A percentile compares a stretch with the other conserved stretches of the same genome.
Evolutionary conservation across 2,888 invertebrate species (phyloP).

Genomic region (Drosophila meridiana): DNA sequence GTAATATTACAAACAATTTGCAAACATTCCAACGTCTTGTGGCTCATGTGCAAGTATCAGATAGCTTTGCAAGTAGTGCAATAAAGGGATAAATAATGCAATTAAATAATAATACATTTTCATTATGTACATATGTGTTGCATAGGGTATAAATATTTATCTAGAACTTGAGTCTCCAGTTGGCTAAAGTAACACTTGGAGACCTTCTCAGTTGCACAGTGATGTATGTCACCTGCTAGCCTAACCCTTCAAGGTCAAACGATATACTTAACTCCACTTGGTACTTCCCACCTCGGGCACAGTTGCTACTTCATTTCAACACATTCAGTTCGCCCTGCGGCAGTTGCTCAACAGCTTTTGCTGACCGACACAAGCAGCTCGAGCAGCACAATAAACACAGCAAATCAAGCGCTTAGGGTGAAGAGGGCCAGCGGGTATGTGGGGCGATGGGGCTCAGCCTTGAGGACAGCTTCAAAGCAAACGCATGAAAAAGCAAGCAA

Average conservation of each 20-base stretch:
- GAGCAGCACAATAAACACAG: conserved; percentile 1
- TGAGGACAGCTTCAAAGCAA: conserved; percentile 50
- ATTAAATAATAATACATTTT: background rate
- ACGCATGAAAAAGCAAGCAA: conserved; percentile 41
- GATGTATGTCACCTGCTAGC: conserved; percentile 4
- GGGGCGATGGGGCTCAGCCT: conserved; percentile 30
- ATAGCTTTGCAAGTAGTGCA: background rate
- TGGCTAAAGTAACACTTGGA: background rate
- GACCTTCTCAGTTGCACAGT: conserved; percentile 11
- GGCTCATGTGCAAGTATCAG: background rate
- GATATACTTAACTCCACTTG: conserved; percentile 29
- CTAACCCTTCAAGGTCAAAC: conserved; percentile 51
- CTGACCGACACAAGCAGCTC: conserved; percentile 19
- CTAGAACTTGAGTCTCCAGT: background rate
- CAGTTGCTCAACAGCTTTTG: conserved; percentile 49
- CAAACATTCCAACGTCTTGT: background rate
- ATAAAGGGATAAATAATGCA: background rate
- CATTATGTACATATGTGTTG: background rate
- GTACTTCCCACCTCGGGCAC: conserved; percentile 26
- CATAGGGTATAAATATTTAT: background rate
- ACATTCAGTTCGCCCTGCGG: conserved; percentile 31
- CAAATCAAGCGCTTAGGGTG: conserved; percentile 1
- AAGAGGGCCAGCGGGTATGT: background rate
- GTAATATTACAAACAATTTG: background rate
- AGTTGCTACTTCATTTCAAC: conserved; percentile 23